Evolutionary conservation across 2,797 vertebrate genomes (phyloP).

Genomic region (Muraenolepis orangiensis): DNA sequence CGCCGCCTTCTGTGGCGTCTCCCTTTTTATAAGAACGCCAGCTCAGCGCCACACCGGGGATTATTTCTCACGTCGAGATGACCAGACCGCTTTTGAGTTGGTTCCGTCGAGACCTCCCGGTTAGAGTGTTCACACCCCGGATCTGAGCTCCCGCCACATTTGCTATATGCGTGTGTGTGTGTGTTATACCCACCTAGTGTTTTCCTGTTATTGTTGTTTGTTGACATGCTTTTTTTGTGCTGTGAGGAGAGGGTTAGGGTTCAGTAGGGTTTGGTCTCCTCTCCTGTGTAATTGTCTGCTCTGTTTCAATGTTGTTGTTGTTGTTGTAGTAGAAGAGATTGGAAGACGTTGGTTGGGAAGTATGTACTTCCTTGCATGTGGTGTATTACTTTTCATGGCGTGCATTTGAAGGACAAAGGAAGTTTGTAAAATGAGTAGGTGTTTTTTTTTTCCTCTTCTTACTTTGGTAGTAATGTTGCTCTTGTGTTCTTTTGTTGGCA

Average conservation of each 20-base stretch:
- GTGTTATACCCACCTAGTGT: background rate
- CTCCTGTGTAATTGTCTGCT: background rate
- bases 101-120: background rate
- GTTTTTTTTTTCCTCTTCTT: background rate
- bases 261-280: background rate
- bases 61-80: background rate
- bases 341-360: background rate
- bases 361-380: background rate
- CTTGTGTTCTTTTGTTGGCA: slow-evolving; percentile 44
- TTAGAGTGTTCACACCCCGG: background rate
- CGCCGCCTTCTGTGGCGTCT: background rate
- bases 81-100: background rate
- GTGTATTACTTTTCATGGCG: background rate
- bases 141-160: background rate
- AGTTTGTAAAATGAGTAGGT: background rate
- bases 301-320: background rate
- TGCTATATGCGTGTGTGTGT: background rate
- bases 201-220: background rate
- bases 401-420: background rate
- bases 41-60: background rate
- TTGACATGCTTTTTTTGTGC: background rate
- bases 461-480: background rate
- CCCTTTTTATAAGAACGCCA: background rate
- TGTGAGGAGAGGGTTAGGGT: background rate
- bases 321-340: background rate